A percentile compares a stretch with the other conserved stretches of the same genome.
Conservation (phyloP, 2,888 invertebrate genomes). For the Mylabris sibirica region DNA sequence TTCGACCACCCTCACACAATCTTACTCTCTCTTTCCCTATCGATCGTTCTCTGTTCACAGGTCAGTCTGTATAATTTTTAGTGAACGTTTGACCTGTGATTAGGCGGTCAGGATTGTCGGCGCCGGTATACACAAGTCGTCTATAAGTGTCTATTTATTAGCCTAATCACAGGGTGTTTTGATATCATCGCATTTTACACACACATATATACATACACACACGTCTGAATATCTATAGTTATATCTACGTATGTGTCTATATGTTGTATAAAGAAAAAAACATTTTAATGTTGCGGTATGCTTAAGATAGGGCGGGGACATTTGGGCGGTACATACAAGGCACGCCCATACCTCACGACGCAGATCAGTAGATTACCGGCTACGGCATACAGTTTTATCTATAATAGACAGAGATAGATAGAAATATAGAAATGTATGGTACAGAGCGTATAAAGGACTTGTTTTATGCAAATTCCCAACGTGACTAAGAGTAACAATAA, state of each 20-base stretch:
- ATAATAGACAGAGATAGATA: constrained; percentile 10
- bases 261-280: constrained; percentile 24
- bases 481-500: background rate
- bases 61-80: constrained; percentile 55
- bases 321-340: constrained; percentile 50
- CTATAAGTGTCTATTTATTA: constrained; percentile 60
- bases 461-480: constrained; percentile 21
- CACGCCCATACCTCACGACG: constrained; percentile 58
- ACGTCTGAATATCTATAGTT: background rate
- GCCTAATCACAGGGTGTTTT: constrained; percentile 59
- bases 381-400: constrained; percentile 30
- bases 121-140: constrained; percentile 46
- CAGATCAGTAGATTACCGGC: constrained; percentile 47
- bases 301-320: constrained; percentile 50
- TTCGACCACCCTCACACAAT: constrained; percentile 52
- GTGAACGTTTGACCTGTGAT: constrained; percentile 58
- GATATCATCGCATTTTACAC: constrained; percentile 29
- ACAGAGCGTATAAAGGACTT: no score
- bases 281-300: constrained; percentile 44
- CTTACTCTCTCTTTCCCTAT: background rate
- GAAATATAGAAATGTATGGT: background rate
- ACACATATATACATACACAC: constrained; percentile 12
- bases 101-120: constrained; percentile 57
- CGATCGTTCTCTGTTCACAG: constrained; percentile 33
- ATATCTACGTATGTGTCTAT: background rate